phyloP scores from a whole-genome alignment of 2,888 invertebrate genomes.

The Schizaphis graminum region DNA sequence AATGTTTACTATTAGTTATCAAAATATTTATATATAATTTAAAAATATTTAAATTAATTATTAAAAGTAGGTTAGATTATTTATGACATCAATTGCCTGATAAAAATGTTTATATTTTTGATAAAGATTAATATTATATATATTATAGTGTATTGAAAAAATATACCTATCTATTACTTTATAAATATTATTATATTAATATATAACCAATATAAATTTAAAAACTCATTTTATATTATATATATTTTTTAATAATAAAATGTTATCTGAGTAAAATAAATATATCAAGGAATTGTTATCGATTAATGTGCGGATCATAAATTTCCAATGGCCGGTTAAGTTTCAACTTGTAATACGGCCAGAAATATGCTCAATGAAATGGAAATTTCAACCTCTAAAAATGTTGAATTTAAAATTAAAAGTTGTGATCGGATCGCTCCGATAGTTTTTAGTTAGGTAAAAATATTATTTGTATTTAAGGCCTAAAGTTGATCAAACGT shows the following conservation, averaged over 20 bases:
- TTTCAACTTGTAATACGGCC: slow-evolving; percentile 48
- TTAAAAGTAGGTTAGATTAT: background rate
- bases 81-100: background rate
- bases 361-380: slow-evolving; percentile 51
- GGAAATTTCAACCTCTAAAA: slow-evolving; percentile 30
- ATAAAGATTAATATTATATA: background rate
- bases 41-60: background rate
- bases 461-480: background rate
- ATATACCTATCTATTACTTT: background rate
- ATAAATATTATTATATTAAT: background rate
- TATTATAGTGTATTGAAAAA: background rate
- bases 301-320: slow-evolving; percentile 39
- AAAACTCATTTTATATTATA: background rate
- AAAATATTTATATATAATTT: background rate
- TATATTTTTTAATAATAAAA: slow-evolving; percentile 1
- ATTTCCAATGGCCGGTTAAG: slow-evolving; percentile 31
- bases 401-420: slow-evolving; percentile 40
- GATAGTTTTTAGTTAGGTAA: background rate
- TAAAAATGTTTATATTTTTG: background rate
- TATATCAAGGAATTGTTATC: slow-evolving; percentile 21
- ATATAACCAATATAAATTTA: background rate
- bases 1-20: background rate
- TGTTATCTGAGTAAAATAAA: slow-evolving; percentile 2
- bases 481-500: background rate
- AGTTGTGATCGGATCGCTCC: background rate